Evolutionary conservation across 1,140 invertebrate species (phyloP).

Genomic region (Neodiprion virginianus): DNA sequence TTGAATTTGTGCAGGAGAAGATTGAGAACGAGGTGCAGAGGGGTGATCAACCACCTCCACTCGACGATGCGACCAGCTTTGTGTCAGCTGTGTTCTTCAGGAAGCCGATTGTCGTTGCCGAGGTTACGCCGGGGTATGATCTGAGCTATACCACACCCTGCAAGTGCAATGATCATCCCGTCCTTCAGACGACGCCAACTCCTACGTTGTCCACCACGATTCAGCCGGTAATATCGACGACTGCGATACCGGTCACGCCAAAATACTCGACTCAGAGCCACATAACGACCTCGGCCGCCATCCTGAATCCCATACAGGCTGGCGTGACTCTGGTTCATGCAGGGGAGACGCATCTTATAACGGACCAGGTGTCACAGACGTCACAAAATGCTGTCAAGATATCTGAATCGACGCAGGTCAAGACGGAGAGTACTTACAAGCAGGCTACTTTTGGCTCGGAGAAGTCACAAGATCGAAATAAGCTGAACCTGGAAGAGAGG

Average conservation of each 20-base stretch:
- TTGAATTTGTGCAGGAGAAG: neutral
- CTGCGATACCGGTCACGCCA: constrained; percentile 18
- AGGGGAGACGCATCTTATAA: constrained; percentile 37
- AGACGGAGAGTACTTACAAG: neutral
- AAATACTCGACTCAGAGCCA: constrained; percentile 1
- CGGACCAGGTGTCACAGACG: constrained; percentile 5
- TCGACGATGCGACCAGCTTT: neutral
- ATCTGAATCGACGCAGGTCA: neutral
- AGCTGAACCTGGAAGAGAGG: neutral
- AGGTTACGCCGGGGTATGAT: constrained; percentile 28
- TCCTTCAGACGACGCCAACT: constrained; percentile 10
- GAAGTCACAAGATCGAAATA: neutral
- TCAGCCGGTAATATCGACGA: neutral
- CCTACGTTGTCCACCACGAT: neutral
- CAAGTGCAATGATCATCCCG: constrained; percentile 16
- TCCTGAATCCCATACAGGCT: constrained; percentile 59
- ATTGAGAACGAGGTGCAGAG: neutral
- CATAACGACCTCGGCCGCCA: constrained; percentile 40
- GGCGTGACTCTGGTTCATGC: constrained; percentile 55
- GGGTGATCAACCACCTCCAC: neutral
- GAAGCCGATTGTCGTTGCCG: constrained; percentile 54
- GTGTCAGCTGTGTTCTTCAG: constrained; percentile 31
- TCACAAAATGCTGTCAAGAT: neutral
- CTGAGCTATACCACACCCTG: constrained; percentile 38
- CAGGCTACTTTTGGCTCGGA: neutral